Conservation (phyloP, 2,113 vertebrate species). For the Osmerus mordax region DNA sequence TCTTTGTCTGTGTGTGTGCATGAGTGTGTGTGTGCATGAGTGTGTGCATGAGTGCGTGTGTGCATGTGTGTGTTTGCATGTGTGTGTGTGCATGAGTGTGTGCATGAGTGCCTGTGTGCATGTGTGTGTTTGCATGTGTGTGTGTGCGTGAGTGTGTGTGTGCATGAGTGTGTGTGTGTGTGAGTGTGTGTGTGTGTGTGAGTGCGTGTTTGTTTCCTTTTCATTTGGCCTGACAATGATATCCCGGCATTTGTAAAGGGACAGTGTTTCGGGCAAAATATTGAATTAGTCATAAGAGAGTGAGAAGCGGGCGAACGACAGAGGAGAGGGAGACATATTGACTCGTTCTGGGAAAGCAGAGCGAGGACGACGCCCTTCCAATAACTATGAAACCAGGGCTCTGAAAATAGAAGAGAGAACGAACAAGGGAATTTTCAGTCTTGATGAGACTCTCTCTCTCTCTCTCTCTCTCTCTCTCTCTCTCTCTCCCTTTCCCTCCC, state of each 20-base stretch:
- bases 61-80: conserved; percentile 1
- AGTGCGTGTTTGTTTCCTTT: conserved; percentile 4
- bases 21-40: conserved; percentile 5
- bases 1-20: conserved; percentile 7
- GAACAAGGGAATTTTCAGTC: conserved; percentile 65
- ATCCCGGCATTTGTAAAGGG: conserved; percentile 57
- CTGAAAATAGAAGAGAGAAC: conserved; percentile 71
- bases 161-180: not conserved
- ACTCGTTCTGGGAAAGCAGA: conserved; percentile 78
- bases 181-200: conserved; percentile 1
- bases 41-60: not conserved
- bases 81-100: conserved; percentile 8
- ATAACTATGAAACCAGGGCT: no score
- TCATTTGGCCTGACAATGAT: conserved; percentile 41
- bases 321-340: conserved; percentile 78
- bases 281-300: conserved; percentile 56
- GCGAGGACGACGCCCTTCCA: conserved; percentile 61
- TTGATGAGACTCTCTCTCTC: conserved; percentile 52
- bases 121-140: no score
- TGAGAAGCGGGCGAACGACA: conserved; percentile 61
- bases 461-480: not conserved
- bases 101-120: not conserved
- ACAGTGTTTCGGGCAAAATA: conserved; percentile 43
- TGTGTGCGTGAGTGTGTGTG: conserved; percentile 10
- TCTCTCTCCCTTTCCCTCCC: conserved; percentile 17